Evolutionary conservation across 2,888 invertebrate genomes (phyloP).

Genomic region (Dendrolimus pini): DNA sequence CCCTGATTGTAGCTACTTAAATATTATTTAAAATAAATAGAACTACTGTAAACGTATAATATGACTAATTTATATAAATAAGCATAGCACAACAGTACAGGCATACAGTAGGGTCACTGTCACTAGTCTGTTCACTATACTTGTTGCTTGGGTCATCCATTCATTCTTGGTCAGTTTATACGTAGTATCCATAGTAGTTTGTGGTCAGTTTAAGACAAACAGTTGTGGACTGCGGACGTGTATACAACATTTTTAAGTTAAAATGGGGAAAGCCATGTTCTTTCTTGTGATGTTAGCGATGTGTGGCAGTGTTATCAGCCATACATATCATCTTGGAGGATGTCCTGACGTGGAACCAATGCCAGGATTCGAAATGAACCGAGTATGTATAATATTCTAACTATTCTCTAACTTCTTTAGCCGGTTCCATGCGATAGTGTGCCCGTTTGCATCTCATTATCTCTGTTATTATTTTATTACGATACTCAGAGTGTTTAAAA

Average conservation of each 20-base stretch:
- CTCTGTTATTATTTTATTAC: not conserved
- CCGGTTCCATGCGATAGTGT: conserved; percentile 1
- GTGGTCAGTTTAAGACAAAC: conserved; percentile 7
- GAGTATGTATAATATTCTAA: conserved; percentile 64
- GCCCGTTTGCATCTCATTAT: not conserved
- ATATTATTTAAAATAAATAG: too few species aligned
- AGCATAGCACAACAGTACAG: too few species aligned
- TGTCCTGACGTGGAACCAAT: conserved; percentile 86
- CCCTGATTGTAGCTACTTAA: too few species aligned
- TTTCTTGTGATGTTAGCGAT: conserved; percentile 32
- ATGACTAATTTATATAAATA: too few species aligned
- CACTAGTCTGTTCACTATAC: too few species aligned
- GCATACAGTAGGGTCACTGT: too few species aligned
- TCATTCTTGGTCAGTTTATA: conserved; percentile 5
- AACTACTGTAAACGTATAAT: too few species aligned
- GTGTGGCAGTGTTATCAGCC: conserved; percentile 57
- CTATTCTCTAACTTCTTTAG: not conserved
- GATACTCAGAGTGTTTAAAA: not conserved
- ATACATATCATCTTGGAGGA: conserved; percentile 84
- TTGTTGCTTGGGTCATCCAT: too few species aligned
- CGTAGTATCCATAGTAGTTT: too few species aligned
- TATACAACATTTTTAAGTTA: conserved; percentile 9
- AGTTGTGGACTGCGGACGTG: conserved; percentile 8
- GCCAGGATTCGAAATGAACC: conserved; percentile 83
- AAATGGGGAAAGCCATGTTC: too few species aligned